Percentiles rank a stretch among this genome's conserved stretches.
Conservation (phyloP, 2,797 vertebrate genomes). For the Intellagama lesueurii region DNA sequence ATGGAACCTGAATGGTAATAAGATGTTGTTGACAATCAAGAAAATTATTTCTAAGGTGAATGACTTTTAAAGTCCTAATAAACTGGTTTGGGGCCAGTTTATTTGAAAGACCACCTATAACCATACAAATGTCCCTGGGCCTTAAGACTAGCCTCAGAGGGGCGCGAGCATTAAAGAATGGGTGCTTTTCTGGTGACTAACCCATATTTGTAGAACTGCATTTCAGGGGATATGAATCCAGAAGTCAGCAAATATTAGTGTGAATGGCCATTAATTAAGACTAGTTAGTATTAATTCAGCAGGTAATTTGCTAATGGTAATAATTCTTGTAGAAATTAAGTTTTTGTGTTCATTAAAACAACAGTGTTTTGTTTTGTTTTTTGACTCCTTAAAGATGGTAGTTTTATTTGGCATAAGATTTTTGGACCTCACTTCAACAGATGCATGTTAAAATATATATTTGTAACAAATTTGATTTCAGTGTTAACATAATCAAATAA, state of each 20-base stretch:
- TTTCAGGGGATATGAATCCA: neutral
- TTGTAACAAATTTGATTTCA: too few relatives aligned
- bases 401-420: too few relatives aligned
- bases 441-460: too few relatives aligned
- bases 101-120: neutral
- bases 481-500: neutral
- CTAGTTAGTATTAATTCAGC: too few relatives aligned
- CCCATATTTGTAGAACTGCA: neutral
- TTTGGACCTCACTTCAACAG: too few relatives aligned
- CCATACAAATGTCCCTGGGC: neutral
- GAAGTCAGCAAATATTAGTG: neutral
- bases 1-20: neutral
- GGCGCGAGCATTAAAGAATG: neutral
- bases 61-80: neutral
- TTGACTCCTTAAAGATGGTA: too few relatives aligned
- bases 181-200: neutral
- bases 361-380: too few relatives aligned
- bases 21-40: neutral
- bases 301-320: too few relatives aligned
- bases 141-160: neutral
- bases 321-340: too few relatives aligned
- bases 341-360: too few relatives aligned
- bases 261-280: too few relatives aligned
- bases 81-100: neutral
- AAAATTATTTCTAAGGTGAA: neutral